Percentiles rank a stretch among this genome's conserved stretches.
phyloP scores from a whole-genome alignment of 2,888 invertebrate species.

The Sphinx pinastri region DNA sequence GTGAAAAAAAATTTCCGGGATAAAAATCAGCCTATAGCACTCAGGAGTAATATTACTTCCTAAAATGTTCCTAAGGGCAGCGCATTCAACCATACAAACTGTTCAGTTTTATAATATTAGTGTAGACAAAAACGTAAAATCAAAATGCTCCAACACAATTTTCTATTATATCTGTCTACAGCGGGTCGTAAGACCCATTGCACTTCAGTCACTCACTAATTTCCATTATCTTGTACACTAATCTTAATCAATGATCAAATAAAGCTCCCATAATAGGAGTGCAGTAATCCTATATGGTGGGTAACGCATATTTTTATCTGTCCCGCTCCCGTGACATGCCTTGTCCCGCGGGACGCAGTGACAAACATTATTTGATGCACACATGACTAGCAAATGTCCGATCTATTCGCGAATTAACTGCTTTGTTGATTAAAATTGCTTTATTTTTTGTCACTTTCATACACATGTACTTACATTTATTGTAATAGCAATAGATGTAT shows the following conservation, averaged over 20 bases:
- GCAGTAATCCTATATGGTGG: constrained; percentile 11
- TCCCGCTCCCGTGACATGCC: constrained; percentile 4
- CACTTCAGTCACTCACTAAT: neutral
- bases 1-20: too few relatives aligned
- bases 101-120: too few relatives aligned
- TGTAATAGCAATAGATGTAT: too few relatives aligned
- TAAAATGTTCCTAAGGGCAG: too few relatives aligned
- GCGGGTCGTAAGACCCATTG: too few relatives aligned
- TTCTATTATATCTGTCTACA: too few relatives aligned
- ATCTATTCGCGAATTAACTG: constrained; percentile 18
- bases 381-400: constrained; percentile 20
- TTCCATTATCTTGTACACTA: neutral
- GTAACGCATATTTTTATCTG: constrained; percentile 18
- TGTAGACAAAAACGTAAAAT: too few relatives aligned
- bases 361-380: constrained; percentile 21
- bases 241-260: constrained; percentile 8
- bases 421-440: constrained; percentile 11
- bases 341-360: constrained; percentile 3
- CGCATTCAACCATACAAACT: too few relatives aligned
- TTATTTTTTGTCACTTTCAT: neutral
- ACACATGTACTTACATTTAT: too few relatives aligned
- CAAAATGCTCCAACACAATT: too few relatives aligned
- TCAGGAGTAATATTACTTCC: too few relatives aligned
- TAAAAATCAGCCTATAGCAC: too few relatives aligned
- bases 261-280: neutral